Evolutionary conservation across 1,140 invertebrate genomes (phyloP).

Genomic region (Drosophila orosa): DNA sequence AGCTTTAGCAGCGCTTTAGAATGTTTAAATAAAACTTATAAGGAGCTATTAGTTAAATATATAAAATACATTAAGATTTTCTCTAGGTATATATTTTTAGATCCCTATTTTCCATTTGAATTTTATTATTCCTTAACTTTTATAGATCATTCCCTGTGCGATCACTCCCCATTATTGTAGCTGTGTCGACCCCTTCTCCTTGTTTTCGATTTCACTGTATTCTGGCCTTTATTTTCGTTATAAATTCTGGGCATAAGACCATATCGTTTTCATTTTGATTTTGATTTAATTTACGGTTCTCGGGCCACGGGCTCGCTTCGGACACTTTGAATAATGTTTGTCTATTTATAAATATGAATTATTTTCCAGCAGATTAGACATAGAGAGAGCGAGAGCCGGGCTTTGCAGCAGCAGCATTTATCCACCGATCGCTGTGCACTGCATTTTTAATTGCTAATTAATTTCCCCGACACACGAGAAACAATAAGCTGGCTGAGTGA

Average conservation of each 20-base stretch:
- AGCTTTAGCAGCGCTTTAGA: too few species aligned
- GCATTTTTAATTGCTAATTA: slow-evolving; percentile 83
- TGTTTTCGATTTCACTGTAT: slow-evolving; percentile 52
- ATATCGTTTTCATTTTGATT: slow-evolving; percentile 80
- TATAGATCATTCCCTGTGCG: slow-evolving; percentile 10
- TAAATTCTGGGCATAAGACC: slow-evolving; percentile 74
- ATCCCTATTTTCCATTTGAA: background rate
- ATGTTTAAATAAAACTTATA: too few species aligned
- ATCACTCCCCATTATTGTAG: background rate
- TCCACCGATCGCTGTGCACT: slow-evolving; percentile 39
- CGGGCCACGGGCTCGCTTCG: slow-evolving; percentile 43
- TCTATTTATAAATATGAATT: slow-evolving; percentile 83
- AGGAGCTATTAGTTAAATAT: too few species aligned
- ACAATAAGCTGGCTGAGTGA: slow-evolving; percentile 48
- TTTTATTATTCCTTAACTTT: background rate
- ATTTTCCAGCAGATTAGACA: slow-evolving; percentile 64
- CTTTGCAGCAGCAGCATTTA: slow-evolving; percentile 18
- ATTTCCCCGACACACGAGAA: slow-evolving; percentile 69
- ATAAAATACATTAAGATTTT: too few species aligned
- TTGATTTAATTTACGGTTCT: slow-evolving; percentile 83
- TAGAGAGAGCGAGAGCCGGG: slow-evolving; percentile 7
- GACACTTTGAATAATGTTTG: slow-evolving; percentile 82
- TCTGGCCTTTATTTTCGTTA: slow-evolving; percentile 68
- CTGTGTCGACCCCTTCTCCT: slow-evolving; percentile 5
- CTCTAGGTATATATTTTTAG: background rate